These are phyloP conservation scores for Ceratoteleas bidentatus DNA, from an alignment of 1,140 invertebrate genomes.

Conservation along the genomic window DNA sequence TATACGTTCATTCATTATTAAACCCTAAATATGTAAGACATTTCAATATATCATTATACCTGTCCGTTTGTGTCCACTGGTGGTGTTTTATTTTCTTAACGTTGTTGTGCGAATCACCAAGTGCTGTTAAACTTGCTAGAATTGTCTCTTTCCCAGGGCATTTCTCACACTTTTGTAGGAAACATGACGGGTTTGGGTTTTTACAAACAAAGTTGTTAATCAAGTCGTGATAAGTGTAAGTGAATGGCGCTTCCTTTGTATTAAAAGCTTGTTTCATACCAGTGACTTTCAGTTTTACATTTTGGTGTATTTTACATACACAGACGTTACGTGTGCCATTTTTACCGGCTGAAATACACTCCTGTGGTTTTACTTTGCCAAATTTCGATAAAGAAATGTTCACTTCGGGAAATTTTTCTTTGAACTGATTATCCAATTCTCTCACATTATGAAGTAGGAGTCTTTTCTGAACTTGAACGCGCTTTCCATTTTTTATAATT, in stretches of 20 bases:
- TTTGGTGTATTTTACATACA: background rate
- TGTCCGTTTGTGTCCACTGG: background rate
- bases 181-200: background rate
- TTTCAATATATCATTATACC: background rate
- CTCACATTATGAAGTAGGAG: background rate
- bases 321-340: background rate
- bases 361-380: background rate
- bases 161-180: background rate
- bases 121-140: background rate
- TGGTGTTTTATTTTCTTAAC: background rate
- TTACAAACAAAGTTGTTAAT: background rate
- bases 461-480: constrained; percentile 2
- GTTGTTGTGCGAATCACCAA: background rate
- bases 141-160: background rate
- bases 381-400: constrained; percentile 2
- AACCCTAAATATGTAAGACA: background rate
- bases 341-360: background rate
- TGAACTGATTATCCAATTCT: background rate
- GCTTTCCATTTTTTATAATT: background rate
- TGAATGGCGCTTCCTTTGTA: background rate
- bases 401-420: background rate
- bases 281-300: background rate
- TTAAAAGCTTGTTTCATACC: constrained; percentile 1
- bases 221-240: no score
- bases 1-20: no score